These are phyloP conservation scores for Hofmannophila pseudospretella DNA, from an alignment of 2,888 invertebrate genomes.

Conservation along the genomic window DNA sequence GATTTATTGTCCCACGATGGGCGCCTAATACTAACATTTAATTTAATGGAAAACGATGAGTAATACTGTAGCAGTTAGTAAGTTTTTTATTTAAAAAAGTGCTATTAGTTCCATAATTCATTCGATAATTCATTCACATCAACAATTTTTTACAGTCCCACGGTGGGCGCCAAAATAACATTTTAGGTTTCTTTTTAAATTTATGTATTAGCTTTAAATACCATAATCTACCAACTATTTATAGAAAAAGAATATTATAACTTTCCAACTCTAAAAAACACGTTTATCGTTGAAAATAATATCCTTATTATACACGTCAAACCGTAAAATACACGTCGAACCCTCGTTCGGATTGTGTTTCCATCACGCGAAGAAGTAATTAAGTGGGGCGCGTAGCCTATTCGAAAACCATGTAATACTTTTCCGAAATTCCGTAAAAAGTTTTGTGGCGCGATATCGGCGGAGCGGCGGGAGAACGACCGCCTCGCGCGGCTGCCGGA, in stretches of 20 bases:
- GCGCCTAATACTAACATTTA: too few relatives aligned
- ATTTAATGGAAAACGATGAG: too few relatives aligned
- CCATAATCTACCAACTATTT: neutral
- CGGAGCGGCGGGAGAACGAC: constrained; percentile 33
- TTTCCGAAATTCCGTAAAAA: constrained; percentile 67
- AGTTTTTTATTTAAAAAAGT: too few relatives aligned
- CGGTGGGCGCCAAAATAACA: constrained; percentile 34
- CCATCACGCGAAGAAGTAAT: constrained; percentile 68
- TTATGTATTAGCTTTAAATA: constrained; percentile 1
- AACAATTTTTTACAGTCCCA: constrained; percentile 17
- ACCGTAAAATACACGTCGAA: constrained; percentile 48
- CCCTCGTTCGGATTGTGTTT: constrained; percentile 48
- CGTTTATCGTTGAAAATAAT: constrained; percentile 20
- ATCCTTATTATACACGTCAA: constrained; percentile 21
- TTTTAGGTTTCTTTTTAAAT: constrained; percentile 1
- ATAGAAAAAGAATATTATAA: neutral
- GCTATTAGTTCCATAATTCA: too few relatives aligned
- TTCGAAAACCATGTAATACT: constrained; percentile 44
- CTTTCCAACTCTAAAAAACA: constrained; percentile 6
- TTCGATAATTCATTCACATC: too few relatives aligned
- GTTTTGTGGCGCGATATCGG: constrained; percentile 47
- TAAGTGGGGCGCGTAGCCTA: constrained; percentile 42
- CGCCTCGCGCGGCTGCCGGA: constrained; percentile 30
- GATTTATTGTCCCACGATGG: constrained; percentile 7
- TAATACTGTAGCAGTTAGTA: too few relatives aligned